Percentiles rank a stretch among this genome's conserved stretches.
phyloP scores from a whole-genome alignment of 2,888 invertebrate species.

The Melanostoma scalare region DNA sequence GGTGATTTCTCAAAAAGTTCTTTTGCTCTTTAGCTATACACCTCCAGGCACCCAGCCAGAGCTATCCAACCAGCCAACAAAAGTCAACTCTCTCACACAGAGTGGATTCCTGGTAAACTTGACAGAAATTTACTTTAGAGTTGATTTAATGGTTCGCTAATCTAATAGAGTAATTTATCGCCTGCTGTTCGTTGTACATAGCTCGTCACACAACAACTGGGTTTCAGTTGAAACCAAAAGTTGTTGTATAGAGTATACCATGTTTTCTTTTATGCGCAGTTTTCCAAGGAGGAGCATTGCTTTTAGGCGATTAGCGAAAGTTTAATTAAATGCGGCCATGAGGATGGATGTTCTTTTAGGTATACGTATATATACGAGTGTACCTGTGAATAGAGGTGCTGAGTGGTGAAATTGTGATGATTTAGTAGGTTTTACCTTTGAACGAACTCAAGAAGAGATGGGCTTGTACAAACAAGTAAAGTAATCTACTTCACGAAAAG shows the following conservation, averaged over 20 bases:
- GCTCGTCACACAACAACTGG: conserved; percentile 25
- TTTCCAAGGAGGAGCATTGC: conserved; percentile 47
- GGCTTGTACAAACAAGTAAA: conserved; percentile 8
- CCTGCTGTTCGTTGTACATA: conserved; percentile 27
- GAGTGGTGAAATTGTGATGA: conserved; percentile 71
- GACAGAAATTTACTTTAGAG: conserved; percentile 72
- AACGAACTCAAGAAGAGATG: neutral
- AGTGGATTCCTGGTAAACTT: conserved; percentile 67
- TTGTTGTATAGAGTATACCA: conserved; percentile 11
- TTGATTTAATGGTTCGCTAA: conserved; percentile 73
- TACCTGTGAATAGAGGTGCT: conserved; percentile 57
- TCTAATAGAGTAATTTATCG: conserved; percentile 73
- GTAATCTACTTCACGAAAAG: conserved; percentile 9
- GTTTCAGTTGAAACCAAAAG: neutral
- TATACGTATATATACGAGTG: neutral
- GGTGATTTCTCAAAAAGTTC: conserved; percentile 59
- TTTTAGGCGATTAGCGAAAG: conserved; percentile 72
- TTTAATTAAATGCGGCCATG: conserved; percentile 68
- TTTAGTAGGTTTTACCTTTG: conserved; percentile 29
- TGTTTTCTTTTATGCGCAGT: conserved; percentile 31
- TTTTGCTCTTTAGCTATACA: conserved; percentile 30
- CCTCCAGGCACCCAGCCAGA: conserved; percentile 34
- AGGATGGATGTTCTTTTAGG: conserved; percentile 43
- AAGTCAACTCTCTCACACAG: conserved; percentile 29
- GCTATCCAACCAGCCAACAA: conserved; percentile 18